A percentile compares a stretch with the other conserved stretches of the same genome.
phyloP scores from a whole-genome alignment of 2,113 vertebrate genomes.

The Anoura caudifer region DNA sequence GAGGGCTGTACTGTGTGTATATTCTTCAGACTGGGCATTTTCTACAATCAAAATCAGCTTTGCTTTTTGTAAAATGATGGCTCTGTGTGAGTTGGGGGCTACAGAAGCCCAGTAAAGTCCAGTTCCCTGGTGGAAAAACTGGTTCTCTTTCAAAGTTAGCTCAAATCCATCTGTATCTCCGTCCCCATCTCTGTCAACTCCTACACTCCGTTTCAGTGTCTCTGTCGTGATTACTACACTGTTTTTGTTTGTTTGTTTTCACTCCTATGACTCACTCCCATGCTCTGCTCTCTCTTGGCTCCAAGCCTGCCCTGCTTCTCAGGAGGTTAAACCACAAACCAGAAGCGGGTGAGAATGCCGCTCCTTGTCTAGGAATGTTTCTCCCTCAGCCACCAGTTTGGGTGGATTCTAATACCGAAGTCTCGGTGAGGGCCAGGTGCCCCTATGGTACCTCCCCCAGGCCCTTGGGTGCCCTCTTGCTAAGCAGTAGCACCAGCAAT shows the following conservation, averaged over 20 bases:
- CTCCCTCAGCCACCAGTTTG: background rate
- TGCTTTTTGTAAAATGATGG: background rate
- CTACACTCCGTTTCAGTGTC: background rate
- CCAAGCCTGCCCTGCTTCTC: background rate
- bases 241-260: background rate
- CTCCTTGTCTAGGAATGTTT: background rate
- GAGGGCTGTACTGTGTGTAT: background rate
- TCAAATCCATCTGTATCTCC: background rate
- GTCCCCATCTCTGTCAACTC: background rate
- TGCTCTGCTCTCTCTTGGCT: background rate
- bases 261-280: background rate
- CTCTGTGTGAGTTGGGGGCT: background rate
- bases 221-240: background rate
- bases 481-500: background rate
- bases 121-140: background rate
- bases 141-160: background rate
- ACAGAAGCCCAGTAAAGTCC: background rate
- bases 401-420: background rate
- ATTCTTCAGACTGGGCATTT: background rate
- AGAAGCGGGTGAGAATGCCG: background rate
- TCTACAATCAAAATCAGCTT: background rate
- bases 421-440: background rate
- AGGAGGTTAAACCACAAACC: conserved; percentile 8
- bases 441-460: background rate
- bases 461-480: background rate